These are phyloP conservation scores for Hirundichthys speculiger DNA, from an alignment of 2,113 vertebrate genomes.

Conservation along the genomic window DNA sequence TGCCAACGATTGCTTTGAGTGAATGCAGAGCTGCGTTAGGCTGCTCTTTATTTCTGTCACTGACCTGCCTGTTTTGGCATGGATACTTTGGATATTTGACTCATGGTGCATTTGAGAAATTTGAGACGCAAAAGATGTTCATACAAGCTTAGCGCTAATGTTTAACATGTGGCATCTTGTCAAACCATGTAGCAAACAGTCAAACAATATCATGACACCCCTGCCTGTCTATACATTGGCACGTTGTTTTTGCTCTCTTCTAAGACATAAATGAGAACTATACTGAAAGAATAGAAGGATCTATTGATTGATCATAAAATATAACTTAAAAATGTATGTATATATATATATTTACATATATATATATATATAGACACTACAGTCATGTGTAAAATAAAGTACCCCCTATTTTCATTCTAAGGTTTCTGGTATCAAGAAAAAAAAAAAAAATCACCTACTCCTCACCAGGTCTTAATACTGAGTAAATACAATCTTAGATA, in stretches of 20 bases:
- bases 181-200: background rate
- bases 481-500: no score
- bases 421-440: no score
- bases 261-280: background rate
- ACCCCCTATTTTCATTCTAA: no score
- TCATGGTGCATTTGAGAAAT: slow-evolving; percentile 13
- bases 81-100: slow-evolving; percentile 9
- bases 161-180: slow-evolving; percentile 17
- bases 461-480: no score
- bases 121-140: background rate
- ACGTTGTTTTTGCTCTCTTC: background rate
- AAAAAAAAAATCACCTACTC: no score
- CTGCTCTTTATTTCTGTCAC: slow-evolving; percentile 35
- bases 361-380: no score
- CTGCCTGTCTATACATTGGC: background rate
- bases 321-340: no score
- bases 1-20: slow-evolving; percentile 51
- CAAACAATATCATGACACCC: background rate
- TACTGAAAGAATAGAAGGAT: no score
- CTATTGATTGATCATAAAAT: no score
- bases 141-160: background rate
- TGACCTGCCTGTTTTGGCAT: slow-evolving; percentile 30
- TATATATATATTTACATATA: no score
- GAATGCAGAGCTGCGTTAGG: slow-evolving; percentile 46
- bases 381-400: no score